Evolutionary conservation across 1,140 invertebrate genomes (phyloP).

Genomic region (Dolichoris vasculosae): DNA sequence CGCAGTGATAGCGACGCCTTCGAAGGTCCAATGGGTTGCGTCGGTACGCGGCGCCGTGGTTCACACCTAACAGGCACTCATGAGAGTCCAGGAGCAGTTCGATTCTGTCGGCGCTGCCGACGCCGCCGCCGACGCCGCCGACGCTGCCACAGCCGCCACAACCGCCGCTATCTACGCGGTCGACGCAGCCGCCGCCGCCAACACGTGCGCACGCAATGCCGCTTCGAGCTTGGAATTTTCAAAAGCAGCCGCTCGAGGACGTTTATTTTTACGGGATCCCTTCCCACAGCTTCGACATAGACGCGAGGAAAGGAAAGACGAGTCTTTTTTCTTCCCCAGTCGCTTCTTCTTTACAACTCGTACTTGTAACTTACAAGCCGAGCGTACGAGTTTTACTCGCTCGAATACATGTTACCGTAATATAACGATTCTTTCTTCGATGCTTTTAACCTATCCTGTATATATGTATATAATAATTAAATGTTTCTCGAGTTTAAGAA

Average conservation of each 20-base stretch:
- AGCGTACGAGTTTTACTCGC: not conserved
- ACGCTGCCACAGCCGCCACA: not conserved
- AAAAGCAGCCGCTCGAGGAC: not conserved
- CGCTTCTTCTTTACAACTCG: not conserved
- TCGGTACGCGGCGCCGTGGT: slow-evolving; percentile 74
- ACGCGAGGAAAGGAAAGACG: no score
- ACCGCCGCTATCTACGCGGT: not conserved
- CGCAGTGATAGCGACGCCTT: slow-evolving; percentile 62
- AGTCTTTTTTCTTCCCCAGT: not conserved
- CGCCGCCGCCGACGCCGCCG: not conserved
- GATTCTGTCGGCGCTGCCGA: not conserved
- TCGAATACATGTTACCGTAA: slow-evolving; percentile 1
- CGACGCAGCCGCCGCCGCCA: not conserved
- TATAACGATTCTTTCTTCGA: not conserved
- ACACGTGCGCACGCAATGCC: not conserved
- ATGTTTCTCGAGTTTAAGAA: no score
- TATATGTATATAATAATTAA: not conserved
- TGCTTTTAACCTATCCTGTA: not conserved
- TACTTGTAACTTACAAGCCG: not conserved
- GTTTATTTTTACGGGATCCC: not conserved
- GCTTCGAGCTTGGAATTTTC: not conserved
- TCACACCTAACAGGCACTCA: slow-evolving; percentile 71
- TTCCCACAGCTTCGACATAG: no score
- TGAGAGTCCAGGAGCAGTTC: slow-evolving; percentile 48
- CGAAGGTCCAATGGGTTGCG: slow-evolving; percentile 71